Percentiles rank a stretch among this genome's conserved stretches.
phyloP scores from a whole-genome alignment of 2,888 invertebrate genomes.

The Electrophaes corylata region DNA sequence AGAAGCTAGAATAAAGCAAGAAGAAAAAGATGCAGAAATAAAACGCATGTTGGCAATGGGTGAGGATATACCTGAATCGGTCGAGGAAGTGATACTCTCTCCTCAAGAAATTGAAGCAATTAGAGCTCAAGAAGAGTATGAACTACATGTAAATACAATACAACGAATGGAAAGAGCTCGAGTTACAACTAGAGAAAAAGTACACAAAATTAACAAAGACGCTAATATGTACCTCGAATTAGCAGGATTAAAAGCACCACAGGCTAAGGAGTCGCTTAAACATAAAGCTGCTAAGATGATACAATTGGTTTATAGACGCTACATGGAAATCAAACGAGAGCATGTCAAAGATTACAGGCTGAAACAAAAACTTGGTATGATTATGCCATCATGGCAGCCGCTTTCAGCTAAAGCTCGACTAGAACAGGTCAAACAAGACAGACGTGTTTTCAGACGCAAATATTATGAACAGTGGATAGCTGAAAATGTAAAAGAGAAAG shows the following conservation, averaged over 20 bases:
- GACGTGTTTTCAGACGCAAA: slow-evolving; percentile 73
- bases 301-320: slow-evolving; percentile 68
- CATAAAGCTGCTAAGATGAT: slow-evolving; percentile 60
- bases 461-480: slow-evolving; percentile 73
- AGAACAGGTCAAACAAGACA: slow-evolving; percentile 71
- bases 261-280: slow-evolving; percentile 50
- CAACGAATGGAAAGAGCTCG: slow-evolving; percentile 75
- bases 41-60: slow-evolving; percentile 60
- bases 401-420: slow-evolving; percentile 73
- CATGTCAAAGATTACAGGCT: slow-evolving; percentile 67
- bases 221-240: slow-evolving; percentile 66
- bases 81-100: slow-evolving; percentile 48
- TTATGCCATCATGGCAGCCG: slow-evolving; percentile 76
- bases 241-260: slow-evolving; percentile 66
- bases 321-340: slow-evolving; percentile 66
- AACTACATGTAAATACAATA: slow-evolving; percentile 58
- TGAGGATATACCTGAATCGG: slow-evolving; percentile 53
- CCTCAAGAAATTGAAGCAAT: slow-evolving; percentile 60
- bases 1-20: slow-evolving; percentile 54
- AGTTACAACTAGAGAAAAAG: slow-evolving; percentile 44
- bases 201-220: slow-evolving; percentile 63
- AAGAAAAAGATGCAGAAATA: slow-evolving; percentile 61
- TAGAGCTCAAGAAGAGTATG: slow-evolving; percentile 57
- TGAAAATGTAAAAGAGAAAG: slow-evolving; percentile 76
- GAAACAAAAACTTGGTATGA: slow-evolving; percentile 82